These are phyloP conservation scores for Cheilosia grossa DNA, from an alignment of 2,888 invertebrate genomes.

Conservation along the genomic window DNA sequence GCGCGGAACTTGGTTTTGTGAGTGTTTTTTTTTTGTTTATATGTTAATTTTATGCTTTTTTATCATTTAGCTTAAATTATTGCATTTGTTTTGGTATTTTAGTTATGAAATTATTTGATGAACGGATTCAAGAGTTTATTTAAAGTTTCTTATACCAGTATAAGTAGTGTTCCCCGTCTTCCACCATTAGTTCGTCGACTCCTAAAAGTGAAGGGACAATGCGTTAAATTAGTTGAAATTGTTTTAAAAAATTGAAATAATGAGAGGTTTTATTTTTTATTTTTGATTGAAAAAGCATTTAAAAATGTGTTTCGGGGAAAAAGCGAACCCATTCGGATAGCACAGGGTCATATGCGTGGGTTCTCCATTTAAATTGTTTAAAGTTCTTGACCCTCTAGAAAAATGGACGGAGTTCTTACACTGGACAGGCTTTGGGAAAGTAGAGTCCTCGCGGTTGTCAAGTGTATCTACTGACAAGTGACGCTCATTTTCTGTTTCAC, in stretches of 20 bases:
- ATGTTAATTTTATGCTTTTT: slow-evolving; percentile 23
- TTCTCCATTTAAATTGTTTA: too few species aligned
- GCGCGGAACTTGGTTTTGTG: slow-evolving; percentile 70
- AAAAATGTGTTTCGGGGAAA: background rate
- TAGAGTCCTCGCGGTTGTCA: too few species aligned
- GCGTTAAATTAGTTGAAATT: background rate
- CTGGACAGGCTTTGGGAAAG: too few species aligned
- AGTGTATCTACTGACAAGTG: too few species aligned
- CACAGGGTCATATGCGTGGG: too few species aligned
- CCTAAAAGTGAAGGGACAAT: slow-evolving; percentile 83
- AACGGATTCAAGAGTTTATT: slow-evolving; percentile 77
- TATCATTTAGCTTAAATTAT: slow-evolving; percentile 69
- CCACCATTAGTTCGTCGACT: slow-evolving; percentile 93
- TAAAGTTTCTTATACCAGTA: slow-evolving; percentile 97
- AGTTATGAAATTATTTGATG: slow-evolving; percentile 55
- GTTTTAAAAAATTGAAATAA: background rate
- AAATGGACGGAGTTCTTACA: too few species aligned
- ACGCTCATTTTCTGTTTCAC: too few species aligned
- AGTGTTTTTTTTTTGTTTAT: slow-evolving; percentile 35
- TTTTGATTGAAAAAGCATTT: background rate
- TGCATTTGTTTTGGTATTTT: slow-evolving; percentile 61
- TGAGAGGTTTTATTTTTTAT: too few species aligned
- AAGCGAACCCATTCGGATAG: too few species aligned
- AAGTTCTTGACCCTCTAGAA: too few species aligned
- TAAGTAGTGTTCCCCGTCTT: slow-evolving; percentile 94